Evolutionary conservation across 2,888 invertebrate genomes (phyloP).

Genomic region (Polietes domitor): DNA sequence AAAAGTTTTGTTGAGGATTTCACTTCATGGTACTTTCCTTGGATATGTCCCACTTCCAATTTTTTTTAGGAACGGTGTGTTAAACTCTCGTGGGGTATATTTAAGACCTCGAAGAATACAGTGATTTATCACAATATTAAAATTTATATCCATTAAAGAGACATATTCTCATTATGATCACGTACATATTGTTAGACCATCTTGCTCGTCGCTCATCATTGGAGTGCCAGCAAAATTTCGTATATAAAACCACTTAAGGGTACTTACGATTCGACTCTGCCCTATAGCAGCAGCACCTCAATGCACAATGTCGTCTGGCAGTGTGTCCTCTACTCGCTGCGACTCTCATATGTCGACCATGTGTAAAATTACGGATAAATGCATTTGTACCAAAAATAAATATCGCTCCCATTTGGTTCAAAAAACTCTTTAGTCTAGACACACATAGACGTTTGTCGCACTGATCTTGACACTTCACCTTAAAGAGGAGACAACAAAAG

Average conservation of each 20-base stretch:
- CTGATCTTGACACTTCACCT: constrained; percentile 66
- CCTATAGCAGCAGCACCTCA: neutral
- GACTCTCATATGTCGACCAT: constrained; percentile 59
- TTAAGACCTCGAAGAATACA: no score
- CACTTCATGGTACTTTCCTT: no score
- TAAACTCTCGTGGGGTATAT: no score
- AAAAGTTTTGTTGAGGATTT: no score
- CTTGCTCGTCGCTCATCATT: no score
- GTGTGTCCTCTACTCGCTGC: neutral
- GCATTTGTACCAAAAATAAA: constrained; percentile 28
- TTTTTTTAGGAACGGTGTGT: no score
- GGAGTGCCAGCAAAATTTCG: no score
- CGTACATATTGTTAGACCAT: no score
- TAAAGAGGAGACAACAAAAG: constrained; percentile 22
- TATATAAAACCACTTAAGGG: constrained; percentile 17
- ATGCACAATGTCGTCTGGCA: neutral
- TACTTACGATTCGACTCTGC: constrained; percentile 9
- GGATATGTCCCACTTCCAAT: no score
- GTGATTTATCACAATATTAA: no score
- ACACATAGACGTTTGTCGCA: constrained; percentile 56
- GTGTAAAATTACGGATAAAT: constrained; percentile 42
- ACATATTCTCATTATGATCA: no score
- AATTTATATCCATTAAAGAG: no score
- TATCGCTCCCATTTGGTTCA: neutral
- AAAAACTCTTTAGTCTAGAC: constrained; percentile 62